Evolutionary conservation across 2,113 vertebrate species (phyloP).

Genomic region (Poecilia latipinna): DNA sequence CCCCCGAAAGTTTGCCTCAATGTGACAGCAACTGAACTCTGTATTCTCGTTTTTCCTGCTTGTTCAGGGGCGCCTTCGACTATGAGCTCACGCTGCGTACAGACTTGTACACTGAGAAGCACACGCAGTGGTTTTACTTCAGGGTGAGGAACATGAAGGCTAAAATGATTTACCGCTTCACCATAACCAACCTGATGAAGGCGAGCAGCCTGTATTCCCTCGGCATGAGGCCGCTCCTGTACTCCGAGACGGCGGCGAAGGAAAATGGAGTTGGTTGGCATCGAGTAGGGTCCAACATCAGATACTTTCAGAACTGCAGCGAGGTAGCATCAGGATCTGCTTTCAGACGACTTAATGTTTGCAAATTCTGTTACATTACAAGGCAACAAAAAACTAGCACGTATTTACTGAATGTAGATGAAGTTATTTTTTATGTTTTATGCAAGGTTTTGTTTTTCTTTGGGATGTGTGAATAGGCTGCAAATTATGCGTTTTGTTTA

Average conservation of each 20-base stretch:
- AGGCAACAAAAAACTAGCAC: no score
- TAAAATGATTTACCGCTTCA: constrained; percentile 86
- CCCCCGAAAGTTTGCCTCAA: neutral
- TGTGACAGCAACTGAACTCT: neutral
- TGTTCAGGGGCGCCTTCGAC: constrained; percentile 82
- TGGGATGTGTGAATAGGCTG: no score
- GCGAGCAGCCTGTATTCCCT: constrained; percentile 85
- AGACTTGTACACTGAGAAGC: constrained; percentile 90
- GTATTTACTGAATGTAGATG: no score
- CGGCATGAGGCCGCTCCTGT: constrained; percentile 89
- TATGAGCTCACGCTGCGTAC: constrained; percentile 88
- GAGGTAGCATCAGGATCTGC: constrained; percentile 35
- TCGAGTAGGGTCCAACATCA: constrained; percentile 78
- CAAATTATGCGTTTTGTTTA: no score
- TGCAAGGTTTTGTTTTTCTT: neutral
- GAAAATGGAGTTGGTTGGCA: constrained; percentile 83
- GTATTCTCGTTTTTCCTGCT: neutral
- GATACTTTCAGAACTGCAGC: constrained; percentile 78
- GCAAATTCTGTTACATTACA: no score
- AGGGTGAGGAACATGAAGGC: constrained; percentile 87
- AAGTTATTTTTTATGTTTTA: no score
- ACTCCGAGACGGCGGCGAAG: constrained; percentile 85
- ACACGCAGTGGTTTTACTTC: constrained; percentile 98
- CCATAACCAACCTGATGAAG: constrained; percentile 91
- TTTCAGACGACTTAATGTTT: neutral